Conservation (phyloP, 2,797 vertebrate species). For the Valencia hispanica region DNA sequence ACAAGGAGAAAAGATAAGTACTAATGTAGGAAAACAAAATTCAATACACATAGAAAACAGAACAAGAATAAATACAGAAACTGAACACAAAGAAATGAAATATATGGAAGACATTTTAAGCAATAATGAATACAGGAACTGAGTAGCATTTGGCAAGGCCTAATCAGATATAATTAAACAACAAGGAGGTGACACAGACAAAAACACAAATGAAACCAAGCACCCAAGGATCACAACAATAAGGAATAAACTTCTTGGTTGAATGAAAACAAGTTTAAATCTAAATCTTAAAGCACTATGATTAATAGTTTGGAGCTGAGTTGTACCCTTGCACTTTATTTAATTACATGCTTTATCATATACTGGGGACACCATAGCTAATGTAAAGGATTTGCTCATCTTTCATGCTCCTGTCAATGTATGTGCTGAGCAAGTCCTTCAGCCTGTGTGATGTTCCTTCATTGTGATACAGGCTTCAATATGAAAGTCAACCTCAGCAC, state of each 20-base stretch:
- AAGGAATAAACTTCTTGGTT: neutral
- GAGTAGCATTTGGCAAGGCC: neutral
- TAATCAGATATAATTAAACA: neutral
- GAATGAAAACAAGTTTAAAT: neutral
- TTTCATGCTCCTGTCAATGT: slow-evolving; percentile 12
- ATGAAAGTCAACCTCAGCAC: slow-evolving; percentile 55
- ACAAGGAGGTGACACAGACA: neutral
- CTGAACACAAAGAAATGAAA: too few relatives aligned
- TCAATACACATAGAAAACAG: too few relatives aligned
- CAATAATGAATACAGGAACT: neutral
- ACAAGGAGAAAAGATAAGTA: too few relatives aligned
- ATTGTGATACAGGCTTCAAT: slow-evolving; percentile 40
- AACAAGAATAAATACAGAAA: too few relatives aligned
- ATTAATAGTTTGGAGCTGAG: neutral
- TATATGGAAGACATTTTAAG: too few relatives aligned
- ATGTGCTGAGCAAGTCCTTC: slow-evolving; percentile 37
- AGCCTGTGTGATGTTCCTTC: slow-evolving; percentile 36
- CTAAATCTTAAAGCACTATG: neutral
- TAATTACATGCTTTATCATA: slow-evolving; percentile 1
- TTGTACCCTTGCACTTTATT: neutral
- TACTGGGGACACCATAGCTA: slow-evolving; percentile 16
- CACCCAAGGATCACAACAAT: neutral
- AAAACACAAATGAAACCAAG: neutral
- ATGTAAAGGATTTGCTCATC: slow-evolving; percentile 6
- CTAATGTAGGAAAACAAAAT: too few relatives aligned